Percentiles rank a stretch among this genome's conserved stretches.
phyloP scores from a whole-genome alignment of 2,113 vertebrate species.

The Plecturocebus donacophilus region DNA sequence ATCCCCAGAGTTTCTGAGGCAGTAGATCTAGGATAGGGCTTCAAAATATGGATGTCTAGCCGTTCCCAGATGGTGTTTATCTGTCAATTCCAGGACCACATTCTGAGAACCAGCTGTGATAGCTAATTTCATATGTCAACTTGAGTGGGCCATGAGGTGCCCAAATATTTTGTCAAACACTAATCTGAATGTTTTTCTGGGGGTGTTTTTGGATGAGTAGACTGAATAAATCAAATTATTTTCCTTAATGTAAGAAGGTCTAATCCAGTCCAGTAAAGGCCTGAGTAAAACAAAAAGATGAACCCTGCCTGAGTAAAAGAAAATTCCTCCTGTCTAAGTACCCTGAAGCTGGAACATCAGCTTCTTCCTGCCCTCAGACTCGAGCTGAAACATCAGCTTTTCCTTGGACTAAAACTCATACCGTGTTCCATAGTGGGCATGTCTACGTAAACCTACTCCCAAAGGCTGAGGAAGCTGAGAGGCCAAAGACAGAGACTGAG shows the following conservation, averaged over 20 bases:
- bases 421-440: no score
- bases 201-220: not conserved
- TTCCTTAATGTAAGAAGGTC: not conserved
- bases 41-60: not conserved
- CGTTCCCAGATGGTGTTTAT: not conserved
- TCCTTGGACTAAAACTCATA: not conserved
- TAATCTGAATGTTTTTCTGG: not conserved
- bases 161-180: not conserved
- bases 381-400: fast-evolving
- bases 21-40: not conserved
- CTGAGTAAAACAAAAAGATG: not conserved
- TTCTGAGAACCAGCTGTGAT: not conserved
- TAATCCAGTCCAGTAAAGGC: not conserved
- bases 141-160: not conserved
- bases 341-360: no score
- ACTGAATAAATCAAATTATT: not conserved
- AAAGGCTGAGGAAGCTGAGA: no score
- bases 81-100: no score
- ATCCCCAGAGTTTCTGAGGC: not conserved
- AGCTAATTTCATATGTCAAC: not conserved
- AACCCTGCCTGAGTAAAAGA: not conserved
- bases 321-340: not conserved
- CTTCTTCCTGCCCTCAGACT: not conserved
- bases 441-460: no score
- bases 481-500: no score